Evolutionary conservation across 2,797 vertebrate species (phyloP).

Genomic region (Hippopotamyrus pictus): DNA sequence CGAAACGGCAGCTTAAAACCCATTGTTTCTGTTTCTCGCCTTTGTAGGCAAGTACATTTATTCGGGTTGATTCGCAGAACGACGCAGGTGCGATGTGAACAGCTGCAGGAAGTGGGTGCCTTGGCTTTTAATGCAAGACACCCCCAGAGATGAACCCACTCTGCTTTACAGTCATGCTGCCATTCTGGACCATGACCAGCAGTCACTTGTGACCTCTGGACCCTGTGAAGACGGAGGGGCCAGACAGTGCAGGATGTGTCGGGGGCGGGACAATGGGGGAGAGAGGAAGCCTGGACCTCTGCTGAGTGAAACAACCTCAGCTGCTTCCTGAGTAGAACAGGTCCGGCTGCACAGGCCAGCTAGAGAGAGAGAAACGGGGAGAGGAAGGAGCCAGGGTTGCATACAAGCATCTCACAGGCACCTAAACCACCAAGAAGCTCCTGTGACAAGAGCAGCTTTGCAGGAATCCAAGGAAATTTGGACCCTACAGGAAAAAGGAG

Average conservation of each 20-base stretch:
- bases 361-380: neutral
- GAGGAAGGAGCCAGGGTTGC: neutral
- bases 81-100: neutral
- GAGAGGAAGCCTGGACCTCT: neutral
- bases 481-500: too few relatives aligned
- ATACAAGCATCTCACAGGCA: neutral
- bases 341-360: neutral
- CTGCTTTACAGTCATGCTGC: neutral
- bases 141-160: neutral
- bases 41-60: neutral
- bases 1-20: neutral
- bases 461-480: neutral
- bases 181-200: neutral
- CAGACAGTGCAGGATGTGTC: neutral
- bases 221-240: neutral
- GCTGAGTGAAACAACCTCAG: slow-evolving; percentile 7
- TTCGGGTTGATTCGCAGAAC: neutral
- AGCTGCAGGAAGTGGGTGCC: neutral
- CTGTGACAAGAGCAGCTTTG: neutral
- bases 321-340: slow-evolving; percentile 22
- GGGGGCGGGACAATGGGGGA: neutral
- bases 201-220: neutral
- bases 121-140: neutral
- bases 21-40: neutral
- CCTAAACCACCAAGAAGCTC: neutral